phyloP scores from a whole-genome alignment of 2,888 invertebrate genomes.

The Venustoraphidia nigricollis region DNA sequence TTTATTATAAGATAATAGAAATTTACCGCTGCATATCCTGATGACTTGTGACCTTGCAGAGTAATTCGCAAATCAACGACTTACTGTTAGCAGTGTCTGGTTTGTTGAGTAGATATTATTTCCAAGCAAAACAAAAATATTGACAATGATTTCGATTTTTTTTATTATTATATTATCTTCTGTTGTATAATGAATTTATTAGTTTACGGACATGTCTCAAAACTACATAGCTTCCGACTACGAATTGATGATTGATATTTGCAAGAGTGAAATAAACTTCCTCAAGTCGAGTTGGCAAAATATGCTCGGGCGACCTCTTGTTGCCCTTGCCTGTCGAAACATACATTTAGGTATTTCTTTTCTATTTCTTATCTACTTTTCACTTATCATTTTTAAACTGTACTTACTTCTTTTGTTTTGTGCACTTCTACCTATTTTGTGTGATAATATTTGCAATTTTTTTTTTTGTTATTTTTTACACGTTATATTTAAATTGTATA shows the following conservation, averaged over 20 bases:
- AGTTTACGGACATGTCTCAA: constrained; percentile 95
- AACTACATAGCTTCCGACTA: constrained; percentile 98
- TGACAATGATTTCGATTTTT: background rate
- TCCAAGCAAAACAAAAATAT: too few relatives aligned
- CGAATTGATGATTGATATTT: constrained; percentile 93
- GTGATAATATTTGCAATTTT: constrained; percentile 9
- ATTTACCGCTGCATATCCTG: too few relatives aligned
- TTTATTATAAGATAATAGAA: too few relatives aligned
- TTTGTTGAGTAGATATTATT: too few relatives aligned
- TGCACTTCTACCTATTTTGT: too few relatives aligned
- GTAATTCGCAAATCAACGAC: too few relatives aligned
- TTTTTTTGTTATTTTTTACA: constrained; percentile 15
- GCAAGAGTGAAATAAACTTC: constrained; percentile 94
- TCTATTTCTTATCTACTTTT: constrained; percentile 5
- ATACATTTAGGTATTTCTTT: constrained; percentile 65
- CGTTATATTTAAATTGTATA: constrained; percentile 1
- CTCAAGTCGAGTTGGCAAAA: constrained; percentile 97
- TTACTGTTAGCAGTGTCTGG: too few relatives aligned
- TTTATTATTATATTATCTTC: constrained; percentile 4
- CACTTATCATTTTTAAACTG: too few relatives aligned
- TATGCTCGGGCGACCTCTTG: constrained; percentile 90
- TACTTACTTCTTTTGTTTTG: too few relatives aligned
- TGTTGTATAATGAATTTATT: constrained; percentile 19
- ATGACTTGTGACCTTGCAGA: too few relatives aligned
- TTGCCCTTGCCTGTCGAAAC: constrained; percentile 78